Base-by-base conservation (phyloP, 2,797 vertebrate genomes). In the Peromyscus attwateri region DNA sequence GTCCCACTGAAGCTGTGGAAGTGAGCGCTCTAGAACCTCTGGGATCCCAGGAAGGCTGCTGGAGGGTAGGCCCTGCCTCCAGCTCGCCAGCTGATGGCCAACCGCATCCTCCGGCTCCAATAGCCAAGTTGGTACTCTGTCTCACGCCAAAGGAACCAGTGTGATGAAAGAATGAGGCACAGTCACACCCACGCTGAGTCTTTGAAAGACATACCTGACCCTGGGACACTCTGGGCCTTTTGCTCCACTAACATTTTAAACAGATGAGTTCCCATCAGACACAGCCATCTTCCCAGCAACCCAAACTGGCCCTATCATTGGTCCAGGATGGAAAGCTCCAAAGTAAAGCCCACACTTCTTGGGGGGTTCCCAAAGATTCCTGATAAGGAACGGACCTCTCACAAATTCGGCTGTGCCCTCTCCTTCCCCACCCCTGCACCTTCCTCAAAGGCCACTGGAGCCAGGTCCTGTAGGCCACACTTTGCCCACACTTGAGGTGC, bases 41-140 rank as follows among this genome's bases (percentile, higher is more conserved):
- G 73, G n/a, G 43, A 52, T 29, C 89, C 37, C 55, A 6, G 1
- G 0, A n/a, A n/a, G 34, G 0, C 19, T 1, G 7, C 0, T 0
- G 0, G 14, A 46, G 49, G 73, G 27, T 17, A 0, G 57, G 46
- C 66, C 55, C 66, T 19, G 29, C 40, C 60, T 73, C 55, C 8
- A 19, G 2, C 40, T 25, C 37, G 57, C 7, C n/a, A 23, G 68
- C 52, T 2, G n/a, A 60, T 2, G 0, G 23, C 12, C 10, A 31
- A 2, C 60, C 4, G 23, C 46, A 8, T 23, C 0, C 73, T 6
- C 19, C 6, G 0, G 0, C 64, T 52, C 62, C 14, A 6, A 40
- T 4, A 3, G 57, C 64, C 66, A 1, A 27, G 82, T 27, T 3
- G 1, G 3, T 37, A 16, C n/a, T 2, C n/a, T 4, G n/a, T 60